Evolutionary conservation across 2,888 invertebrate genomes (phyloP).

Genomic region (Diploptera punctata): DNA sequence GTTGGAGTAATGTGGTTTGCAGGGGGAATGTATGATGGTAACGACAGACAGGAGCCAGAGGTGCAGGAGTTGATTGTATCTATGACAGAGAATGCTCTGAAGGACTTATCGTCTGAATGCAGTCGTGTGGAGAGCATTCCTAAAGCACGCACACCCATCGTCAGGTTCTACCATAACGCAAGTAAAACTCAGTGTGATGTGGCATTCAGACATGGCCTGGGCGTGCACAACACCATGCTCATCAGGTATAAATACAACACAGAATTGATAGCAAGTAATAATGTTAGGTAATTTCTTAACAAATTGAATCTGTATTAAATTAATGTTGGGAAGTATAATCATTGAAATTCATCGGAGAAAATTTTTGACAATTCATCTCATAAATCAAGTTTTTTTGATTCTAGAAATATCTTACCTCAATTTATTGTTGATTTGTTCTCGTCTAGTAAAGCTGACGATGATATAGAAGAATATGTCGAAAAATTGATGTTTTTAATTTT

Average conservation of each 20-base stretch:
- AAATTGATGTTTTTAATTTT: no score
- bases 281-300: no score
- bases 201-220: conserved; percentile 16
- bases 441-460: no score
- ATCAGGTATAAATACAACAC: neutral
- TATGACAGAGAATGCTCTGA: neutral
- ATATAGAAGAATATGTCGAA: no score
- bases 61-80: neutral
- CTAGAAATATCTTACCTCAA: no score
- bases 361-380: no score
- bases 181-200: neutral
- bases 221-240: conserved; percentile 9
- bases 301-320: no score
- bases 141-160: conserved; percentile 21
- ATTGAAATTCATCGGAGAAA: no score
- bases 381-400: no score
- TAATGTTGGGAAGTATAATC: no score
- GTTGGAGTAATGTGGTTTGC: no score
- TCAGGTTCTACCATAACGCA: neutral
- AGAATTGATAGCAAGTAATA: neutral
- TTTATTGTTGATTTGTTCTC: no score
- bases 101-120: neutral
- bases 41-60: neutral
- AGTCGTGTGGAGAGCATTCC: neutral
- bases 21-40: conserved; percentile 11